These are phyloP conservation scores for Polymixis lichenea DNA, from an alignment of 2,888 invertebrate genomes.

Conservation along the genomic window DNA sequence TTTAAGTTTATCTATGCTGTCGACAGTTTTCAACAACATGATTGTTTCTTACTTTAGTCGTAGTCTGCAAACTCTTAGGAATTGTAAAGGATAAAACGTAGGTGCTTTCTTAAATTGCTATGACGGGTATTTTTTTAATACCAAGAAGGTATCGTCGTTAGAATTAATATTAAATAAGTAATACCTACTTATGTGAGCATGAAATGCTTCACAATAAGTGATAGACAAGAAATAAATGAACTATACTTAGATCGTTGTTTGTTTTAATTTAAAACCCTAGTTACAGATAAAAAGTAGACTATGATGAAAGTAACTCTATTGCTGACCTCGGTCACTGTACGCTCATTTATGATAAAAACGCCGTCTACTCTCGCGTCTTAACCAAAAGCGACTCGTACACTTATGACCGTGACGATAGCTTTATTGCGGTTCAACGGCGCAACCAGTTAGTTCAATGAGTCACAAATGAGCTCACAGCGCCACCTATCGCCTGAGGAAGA, in stretches of 20 bases:
- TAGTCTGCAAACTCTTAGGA: slow-evolving; percentile 27
- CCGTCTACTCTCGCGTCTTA: background rate
- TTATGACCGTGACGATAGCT: too few relatives aligned
- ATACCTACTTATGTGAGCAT: slow-evolving; percentile 52
- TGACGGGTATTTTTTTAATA: slow-evolving; percentile 48
- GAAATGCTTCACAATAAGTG: slow-evolving; percentile 53
- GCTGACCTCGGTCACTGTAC: background rate
- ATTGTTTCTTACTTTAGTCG: slow-evolving; percentile 6
- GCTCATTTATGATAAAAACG: background rate
- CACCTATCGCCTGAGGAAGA: too few relatives aligned
- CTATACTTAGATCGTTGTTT: slow-evolving; percentile 24
- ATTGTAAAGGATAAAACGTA: slow-evolving; percentile 34
- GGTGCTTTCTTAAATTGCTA: slow-evolving; percentile 54
- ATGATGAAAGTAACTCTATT: background rate
- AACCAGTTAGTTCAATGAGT: too few relatives aligned
- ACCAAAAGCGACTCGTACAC: too few relatives aligned
- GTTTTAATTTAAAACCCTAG: slow-evolving; percentile 6
- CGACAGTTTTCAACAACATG: slow-evolving; percentile 1
- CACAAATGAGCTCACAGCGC: too few relatives aligned
- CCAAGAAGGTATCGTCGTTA: slow-evolving; percentile 37
- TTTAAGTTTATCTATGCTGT: background rate
- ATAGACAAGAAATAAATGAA: slow-evolving; percentile 53
- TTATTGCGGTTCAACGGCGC: too few relatives aligned
- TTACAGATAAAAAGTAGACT: background rate
- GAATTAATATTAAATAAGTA: slow-evolving; percentile 40